Percentiles rank a stretch among this genome's conserved stretches.
phyloP scores from a whole-genome alignment of 1,140 invertebrate genomes.

The Epicauta chinensis region DNA sequence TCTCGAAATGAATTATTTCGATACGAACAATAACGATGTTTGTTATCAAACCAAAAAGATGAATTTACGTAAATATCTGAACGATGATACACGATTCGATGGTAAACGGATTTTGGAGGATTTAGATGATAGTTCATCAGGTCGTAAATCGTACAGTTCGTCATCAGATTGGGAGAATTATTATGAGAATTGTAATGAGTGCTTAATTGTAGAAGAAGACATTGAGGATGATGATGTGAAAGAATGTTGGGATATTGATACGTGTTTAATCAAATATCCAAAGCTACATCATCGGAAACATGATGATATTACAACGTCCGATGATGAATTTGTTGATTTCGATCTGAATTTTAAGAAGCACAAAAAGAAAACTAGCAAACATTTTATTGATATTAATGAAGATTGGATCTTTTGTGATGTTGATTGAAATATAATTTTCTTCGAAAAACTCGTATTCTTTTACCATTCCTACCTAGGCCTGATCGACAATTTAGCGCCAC shows the following conservation, averaged over 20 bases:
- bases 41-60: too few species aligned
- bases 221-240: background rate
- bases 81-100: background rate
- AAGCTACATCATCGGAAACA: background rate
- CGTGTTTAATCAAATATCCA: too few species aligned
- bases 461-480: too few species aligned
- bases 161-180: background rate
- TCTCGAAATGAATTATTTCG: constrained; percentile 13
- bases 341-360: background rate
- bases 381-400: constrained; percentile 1
- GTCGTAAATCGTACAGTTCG: background rate
- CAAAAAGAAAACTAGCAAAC: background rate
- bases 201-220: constrained; percentile 1
- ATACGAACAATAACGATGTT: background rate
- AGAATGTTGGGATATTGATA: constrained; percentile 17
- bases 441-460: too few species aligned
- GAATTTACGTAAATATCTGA: background rate
- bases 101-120: background rate
- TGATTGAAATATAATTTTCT: constrained; percentile 9
- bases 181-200: background rate
- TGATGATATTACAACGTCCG: constrained; percentile 9
- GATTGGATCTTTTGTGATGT: constrained; percentile 18
- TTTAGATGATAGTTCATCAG: background rate
- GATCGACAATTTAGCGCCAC: too few species aligned
- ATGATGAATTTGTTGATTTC: constrained; percentile 12